These are phyloP conservation scores for Channallabes apus DNA, from an alignment of 2,797 vertebrate species.

Conservation along the genomic window DNA sequence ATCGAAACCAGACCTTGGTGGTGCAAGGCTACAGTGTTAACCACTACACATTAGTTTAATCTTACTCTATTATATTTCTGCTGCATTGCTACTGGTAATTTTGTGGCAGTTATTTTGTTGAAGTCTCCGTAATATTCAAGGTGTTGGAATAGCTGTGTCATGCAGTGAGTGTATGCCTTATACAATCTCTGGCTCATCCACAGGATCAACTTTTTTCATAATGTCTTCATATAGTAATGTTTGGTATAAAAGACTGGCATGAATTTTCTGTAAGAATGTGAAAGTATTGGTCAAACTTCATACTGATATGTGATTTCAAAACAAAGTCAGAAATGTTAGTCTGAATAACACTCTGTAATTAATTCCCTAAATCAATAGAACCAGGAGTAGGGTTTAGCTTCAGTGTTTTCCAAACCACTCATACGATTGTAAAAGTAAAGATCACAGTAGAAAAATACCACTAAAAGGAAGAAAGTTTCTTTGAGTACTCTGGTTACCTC, in stretches of 20 bases:
- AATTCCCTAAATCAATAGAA: too few relatives aligned
- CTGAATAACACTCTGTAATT: too few relatives aligned
- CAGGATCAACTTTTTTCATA: slow-evolving; percentile 31
- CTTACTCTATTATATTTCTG: neutral
- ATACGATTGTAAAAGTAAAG: too few relatives aligned
- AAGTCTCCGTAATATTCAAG: neutral
- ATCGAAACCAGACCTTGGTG: too few relatives aligned
- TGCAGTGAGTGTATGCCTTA: slow-evolving; percentile 47
- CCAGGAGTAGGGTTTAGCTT: too few relatives aligned
- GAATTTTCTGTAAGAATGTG: neutral
- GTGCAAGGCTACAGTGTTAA: too few relatives aligned
- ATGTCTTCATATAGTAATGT: neutral
- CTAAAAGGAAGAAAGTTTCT: too few relatives aligned
- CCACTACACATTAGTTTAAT: too few relatives aligned
- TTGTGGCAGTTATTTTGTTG: neutral
- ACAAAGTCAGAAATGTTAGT: slow-evolving; percentile 64
- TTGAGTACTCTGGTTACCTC: too few relatives aligned
- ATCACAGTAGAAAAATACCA: too few relatives aligned
- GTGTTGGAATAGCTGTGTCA: neutral
- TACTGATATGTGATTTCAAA: slow-evolving; percentile 25
- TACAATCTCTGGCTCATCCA: slow-evolving; percentile 32
- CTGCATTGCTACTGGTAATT: neutral
- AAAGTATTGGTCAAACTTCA: neutral
- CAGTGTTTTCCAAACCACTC: too few relatives aligned
- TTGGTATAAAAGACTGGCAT: neutral